Evolutionary conservation across 2,888 invertebrate species (phyloP).

Genomic region (Andrena fulva): DNA sequence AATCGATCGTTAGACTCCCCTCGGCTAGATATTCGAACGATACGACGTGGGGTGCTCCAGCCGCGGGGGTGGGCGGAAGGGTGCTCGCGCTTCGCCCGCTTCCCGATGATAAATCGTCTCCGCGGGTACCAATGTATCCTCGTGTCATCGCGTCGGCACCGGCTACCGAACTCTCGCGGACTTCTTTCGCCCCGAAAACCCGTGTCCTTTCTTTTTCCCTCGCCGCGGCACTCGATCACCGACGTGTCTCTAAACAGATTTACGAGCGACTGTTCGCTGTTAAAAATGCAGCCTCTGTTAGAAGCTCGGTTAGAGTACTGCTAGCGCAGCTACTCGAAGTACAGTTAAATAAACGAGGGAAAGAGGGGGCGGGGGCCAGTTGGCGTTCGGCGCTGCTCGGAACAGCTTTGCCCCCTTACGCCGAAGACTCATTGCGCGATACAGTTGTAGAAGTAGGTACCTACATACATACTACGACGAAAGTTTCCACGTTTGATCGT

Average conservation of each 20-base stretch:
- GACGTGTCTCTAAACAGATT: slow-evolving; percentile 38
- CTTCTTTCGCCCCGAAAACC: slow-evolving; percentile 24
- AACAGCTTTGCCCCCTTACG: neutral
- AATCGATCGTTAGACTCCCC: slow-evolving; percentile 37
- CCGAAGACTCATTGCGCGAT: slow-evolving; percentile 14
- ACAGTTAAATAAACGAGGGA: neutral
- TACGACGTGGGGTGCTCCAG: neutral
- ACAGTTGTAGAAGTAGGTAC: neutral
- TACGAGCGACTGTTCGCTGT: slow-evolving; percentile 32
- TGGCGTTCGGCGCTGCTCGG: too few relatives aligned
- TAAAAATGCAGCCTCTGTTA: slow-evolving; percentile 18
- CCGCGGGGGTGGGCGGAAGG: neutral
- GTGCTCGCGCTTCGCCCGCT: neutral
- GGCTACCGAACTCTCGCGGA: slow-evolving; percentile 45
- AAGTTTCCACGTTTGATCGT: slow-evolving; percentile 24
- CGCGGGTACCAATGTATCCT: slow-evolving; percentile 50
- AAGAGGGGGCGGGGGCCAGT: neutral
- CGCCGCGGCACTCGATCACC: slow-evolving; percentile 33
- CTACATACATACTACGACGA: neutral
- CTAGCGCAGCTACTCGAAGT: neutral
- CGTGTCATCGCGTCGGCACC: slow-evolving; percentile 38
- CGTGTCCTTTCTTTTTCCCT: neutral
- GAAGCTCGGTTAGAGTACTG: neutral
- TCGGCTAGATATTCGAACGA: slow-evolving; percentile 13
- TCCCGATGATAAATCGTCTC: slow-evolving; percentile 47